Evolutionary conservation across 2,797 vertebrate species (phyloP).

Genomic region (Melanotaenia boesemani): DNA sequence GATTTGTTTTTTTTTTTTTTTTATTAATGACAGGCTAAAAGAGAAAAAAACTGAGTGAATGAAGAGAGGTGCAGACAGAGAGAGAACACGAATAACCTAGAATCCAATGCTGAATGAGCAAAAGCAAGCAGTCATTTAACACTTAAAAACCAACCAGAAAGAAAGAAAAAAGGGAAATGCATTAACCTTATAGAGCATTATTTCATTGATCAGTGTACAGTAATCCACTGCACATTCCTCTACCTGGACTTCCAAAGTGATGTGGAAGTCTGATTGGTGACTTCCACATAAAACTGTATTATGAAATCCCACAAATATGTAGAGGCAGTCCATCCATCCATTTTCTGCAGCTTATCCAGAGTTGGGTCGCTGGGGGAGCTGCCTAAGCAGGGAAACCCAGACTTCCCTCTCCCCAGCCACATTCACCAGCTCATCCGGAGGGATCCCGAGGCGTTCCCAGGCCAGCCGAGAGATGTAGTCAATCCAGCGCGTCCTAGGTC

Average conservation of each 20-base stretch:
- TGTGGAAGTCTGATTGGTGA: background rate
- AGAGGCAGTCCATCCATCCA: too few species aligned
- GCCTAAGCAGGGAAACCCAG: too few species aligned
- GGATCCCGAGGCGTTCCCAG: too few species aligned
- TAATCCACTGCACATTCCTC: conserved; percentile 13
- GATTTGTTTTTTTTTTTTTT: conserved; percentile 1
- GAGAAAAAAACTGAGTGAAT: background rate
- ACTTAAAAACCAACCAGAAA: conserved; percentile 33
- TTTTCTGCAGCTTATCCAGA: too few species aligned
- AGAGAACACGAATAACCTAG: conserved; percentile 47
- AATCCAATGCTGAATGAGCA: conserved; percentile 59
- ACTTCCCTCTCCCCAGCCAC: too few species aligned
- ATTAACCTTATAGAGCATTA: background rate
- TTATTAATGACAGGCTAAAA: background rate
- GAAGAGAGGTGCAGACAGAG: background rate
- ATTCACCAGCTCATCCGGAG: too few species aligned
- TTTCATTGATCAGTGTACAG: background rate
- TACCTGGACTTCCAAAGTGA: conserved; percentile 8
- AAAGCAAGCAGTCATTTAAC: conserved; percentile 29
- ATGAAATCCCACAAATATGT: conserved; percentile 26
- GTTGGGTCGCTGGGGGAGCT: too few species aligned
- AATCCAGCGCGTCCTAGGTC: too few species aligned
- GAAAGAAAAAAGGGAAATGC: background rate
- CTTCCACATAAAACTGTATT: conserved; percentile 1
- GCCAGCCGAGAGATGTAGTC: too few species aligned